A percentile compares a stretch with the other conserved stretches of the same genome.
These are phyloP conservation scores for Drosophila bipectinata DNA, from an alignment of 1,140 invertebrate species.

Conservation along the genomic window DNA sequence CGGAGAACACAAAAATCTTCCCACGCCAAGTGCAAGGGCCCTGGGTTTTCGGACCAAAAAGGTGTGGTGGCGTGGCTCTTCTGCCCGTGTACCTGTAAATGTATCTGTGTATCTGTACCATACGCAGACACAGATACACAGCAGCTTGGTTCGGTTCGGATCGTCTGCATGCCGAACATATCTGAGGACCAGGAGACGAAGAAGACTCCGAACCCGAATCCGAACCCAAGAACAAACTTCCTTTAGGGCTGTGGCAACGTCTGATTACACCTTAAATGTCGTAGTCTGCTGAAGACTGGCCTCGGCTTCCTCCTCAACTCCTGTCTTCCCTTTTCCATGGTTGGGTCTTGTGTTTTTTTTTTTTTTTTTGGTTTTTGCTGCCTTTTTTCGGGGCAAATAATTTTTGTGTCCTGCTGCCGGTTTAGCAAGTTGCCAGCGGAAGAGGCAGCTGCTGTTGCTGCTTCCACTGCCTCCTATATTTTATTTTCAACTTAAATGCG, in stretches of 20 bases:
- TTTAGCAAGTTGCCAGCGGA: slow-evolving; percentile 63
- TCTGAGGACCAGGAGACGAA: slow-evolving; percentile 54
- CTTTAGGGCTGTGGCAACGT: slow-evolving; percentile 73
- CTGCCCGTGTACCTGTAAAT: slow-evolving; percentile 20
- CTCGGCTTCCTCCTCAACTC: slow-evolving; percentile 4
- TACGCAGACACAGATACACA: slow-evolving; percentile 43
- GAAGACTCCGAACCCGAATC: slow-evolving; percentile 10
- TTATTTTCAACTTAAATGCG: slow-evolving; percentile 80
- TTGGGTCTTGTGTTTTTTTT: background rate
- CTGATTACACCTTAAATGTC: slow-evolving; percentile 81
- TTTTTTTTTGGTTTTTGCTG: background rate
- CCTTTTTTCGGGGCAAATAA: slow-evolving; percentile 67
- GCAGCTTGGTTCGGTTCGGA: slow-evolving; percentile 5
- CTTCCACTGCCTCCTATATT: slow-evolving; percentile 56
- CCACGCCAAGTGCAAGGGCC: slow-evolving; percentile 80
- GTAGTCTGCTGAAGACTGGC: slow-evolving; percentile 40
- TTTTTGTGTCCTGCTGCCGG: slow-evolving; percentile 73
- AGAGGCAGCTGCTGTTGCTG: slow-evolving; percentile 58
- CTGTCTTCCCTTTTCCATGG: background rate
- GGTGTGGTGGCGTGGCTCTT: slow-evolving; percentile 55
- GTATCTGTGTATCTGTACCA: slow-evolving; percentile 1
- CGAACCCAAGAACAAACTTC: slow-evolving; percentile 57
- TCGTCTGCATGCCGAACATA: slow-evolving; percentile 76
- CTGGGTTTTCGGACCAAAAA: slow-evolving; percentile 62
- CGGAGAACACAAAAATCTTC: slow-evolving; percentile 76